phyloP scores from a whole-genome alignment of 2,113 vertebrate species.

The Lates calcarifer region DNA sequence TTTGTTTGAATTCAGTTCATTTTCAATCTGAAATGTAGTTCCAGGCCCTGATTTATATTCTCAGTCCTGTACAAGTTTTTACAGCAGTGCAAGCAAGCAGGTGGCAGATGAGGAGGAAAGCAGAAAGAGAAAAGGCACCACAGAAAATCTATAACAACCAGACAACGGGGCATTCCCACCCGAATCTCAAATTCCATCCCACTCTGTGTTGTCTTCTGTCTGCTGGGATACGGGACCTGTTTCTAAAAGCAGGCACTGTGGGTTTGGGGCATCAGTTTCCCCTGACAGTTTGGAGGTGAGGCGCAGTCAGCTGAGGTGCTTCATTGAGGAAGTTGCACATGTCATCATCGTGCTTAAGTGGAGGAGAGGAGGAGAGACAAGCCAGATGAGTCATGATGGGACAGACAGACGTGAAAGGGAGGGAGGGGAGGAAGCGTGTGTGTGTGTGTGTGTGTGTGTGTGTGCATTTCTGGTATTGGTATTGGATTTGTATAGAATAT shows the following conservation, averaged over 20 bases:
- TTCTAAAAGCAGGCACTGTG: slow-evolving; percentile 58
- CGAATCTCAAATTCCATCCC: slow-evolving; percentile 51
- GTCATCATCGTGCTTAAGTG: slow-evolving; percentile 75
- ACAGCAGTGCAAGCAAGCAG: slow-evolving; percentile 21
- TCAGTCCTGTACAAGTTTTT: neutral
- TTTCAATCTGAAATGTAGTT: neutral
- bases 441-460: slow-evolving; percentile 26
- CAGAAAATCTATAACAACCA: slow-evolving; percentile 63
- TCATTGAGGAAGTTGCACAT: slow-evolving; percentile 70
- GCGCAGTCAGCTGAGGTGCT: slow-evolving; percentile 54
- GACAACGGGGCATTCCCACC: slow-evolving; percentile 51
- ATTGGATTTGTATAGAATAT: slow-evolving; percentile 43
- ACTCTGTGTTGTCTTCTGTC: slow-evolving; percentile 22
- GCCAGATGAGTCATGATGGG: slow-evolving; percentile 74
- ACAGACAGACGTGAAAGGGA: slow-evolving; percentile 54
- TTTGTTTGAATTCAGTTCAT: neutral
- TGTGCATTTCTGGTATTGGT: too few relatives aligned
- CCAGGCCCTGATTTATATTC: neutral
- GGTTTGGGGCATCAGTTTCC: slow-evolving; percentile 49
- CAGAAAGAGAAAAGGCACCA: slow-evolving; percentile 20
- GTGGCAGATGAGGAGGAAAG: slow-evolving; percentile 38
- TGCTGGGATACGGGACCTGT: slow-evolving; percentile 39
- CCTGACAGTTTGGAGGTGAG: slow-evolving; percentile 64
- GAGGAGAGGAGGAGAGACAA: slow-evolving; percentile 67
- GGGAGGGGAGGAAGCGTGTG: slow-evolving; percentile 14